These are phyloP conservation scores for Prenolepis imparis DNA, from an alignment of 2,888 invertebrate species.

Conservation along the genomic window DNA sequence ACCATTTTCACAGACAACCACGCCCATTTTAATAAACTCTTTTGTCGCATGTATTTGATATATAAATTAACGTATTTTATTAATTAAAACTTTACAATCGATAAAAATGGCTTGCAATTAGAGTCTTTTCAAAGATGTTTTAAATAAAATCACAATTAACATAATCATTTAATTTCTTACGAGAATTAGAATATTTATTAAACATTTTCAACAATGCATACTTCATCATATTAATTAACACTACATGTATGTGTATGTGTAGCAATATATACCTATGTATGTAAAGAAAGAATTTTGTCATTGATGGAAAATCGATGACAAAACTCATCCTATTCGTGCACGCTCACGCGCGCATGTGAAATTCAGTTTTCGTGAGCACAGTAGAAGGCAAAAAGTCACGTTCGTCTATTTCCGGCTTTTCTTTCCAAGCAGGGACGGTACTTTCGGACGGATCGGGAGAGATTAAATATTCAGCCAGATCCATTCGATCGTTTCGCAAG, in stretches of 20 bases:
- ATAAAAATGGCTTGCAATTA: background rate
- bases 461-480: constrained; percentile 31
- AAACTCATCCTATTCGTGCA: background rate
- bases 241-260: background rate
- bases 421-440: constrained; percentile 8
- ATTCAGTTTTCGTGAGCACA: constrained; percentile 10
- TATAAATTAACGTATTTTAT: background rate
- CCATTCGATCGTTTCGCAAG: constrained; percentile 1
- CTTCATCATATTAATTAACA: background rate
- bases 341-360: constrained; percentile 9
- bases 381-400: constrained; percentile 13
- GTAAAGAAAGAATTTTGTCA: background rate
- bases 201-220: background rate
- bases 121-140: background rate
- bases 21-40: background rate
- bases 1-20: background rate
- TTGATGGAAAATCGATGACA: background rate
- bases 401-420: constrained; percentile 37
- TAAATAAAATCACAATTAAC: background rate
- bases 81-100: background rate
- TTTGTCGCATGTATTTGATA: background rate
- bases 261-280: background rate
- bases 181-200: background rate
- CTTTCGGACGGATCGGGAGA: constrained; percentile 10
- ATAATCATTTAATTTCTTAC: background rate